These are phyloP conservation scores for Empis livida DNA, from an alignment of 2,888 invertebrate genomes.

Conservation along the genomic window DNA sequence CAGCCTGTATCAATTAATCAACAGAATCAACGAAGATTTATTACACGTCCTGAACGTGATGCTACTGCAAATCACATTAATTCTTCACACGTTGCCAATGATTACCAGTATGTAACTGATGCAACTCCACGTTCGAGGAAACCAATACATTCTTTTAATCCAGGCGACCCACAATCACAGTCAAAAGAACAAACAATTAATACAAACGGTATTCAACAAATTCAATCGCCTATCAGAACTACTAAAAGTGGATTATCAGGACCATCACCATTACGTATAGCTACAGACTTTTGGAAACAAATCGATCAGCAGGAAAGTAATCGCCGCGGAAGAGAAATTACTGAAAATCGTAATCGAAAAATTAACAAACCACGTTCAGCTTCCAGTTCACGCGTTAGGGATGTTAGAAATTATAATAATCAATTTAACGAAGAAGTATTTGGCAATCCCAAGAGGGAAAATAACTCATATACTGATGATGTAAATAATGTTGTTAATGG, in stretches of 20 bases:
- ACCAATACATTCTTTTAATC: constrained; percentile 52
- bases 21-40: constrained; percentile 24
- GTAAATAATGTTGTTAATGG: constrained; percentile 26
- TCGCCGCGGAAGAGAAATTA: constrained; percentile 19
- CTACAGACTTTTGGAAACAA: constrained; percentile 51
- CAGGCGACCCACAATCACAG: constrained; percentile 29
- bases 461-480: constrained; percentile 12
- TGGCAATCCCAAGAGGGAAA: not conserved
- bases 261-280: constrained; percentile 34
- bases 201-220: not conserved
- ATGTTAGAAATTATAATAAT: constrained; percentile 23
- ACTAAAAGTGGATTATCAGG: constrained; percentile 26
- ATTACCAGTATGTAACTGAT: constrained; percentile 56
- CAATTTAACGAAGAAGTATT: constrained; percentile 9
- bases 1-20: not conserved
- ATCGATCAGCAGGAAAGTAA: constrained; percentile 42
- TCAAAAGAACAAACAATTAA: constrained; percentile 25
- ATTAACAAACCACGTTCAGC: constrained; percentile 28
- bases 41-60: constrained; percentile 27
- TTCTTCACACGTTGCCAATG: constrained; percentile 32
- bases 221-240: constrained; percentile 21
- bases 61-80: constrained; percentile 22
- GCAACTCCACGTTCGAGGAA: constrained; percentile 58
- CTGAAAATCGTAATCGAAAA: constrained; percentile 9
- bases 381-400: constrained; percentile 25